Evolutionary conservation across 2,888 invertebrate species (phyloP).

Genomic region (Polyploca ridens): DNA sequence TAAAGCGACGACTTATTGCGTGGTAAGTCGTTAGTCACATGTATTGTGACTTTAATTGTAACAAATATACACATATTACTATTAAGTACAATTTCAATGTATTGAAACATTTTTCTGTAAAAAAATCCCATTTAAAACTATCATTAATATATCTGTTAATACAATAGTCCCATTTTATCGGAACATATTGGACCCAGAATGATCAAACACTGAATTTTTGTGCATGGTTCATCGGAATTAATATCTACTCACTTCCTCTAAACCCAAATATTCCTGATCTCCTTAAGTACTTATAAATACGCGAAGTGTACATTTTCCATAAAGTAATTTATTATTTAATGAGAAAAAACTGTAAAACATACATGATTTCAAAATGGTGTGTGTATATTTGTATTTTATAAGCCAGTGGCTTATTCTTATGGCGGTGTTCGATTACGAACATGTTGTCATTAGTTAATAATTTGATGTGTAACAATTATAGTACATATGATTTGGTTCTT

Average conservation of each 20-base stretch:
- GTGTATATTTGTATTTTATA: slow-evolving; percentile 16
- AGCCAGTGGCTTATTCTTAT: slow-evolving; percentile 19
- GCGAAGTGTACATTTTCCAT: not conserved
- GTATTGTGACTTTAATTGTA: not conserved
- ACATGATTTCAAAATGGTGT: slow-evolving; percentile 11
- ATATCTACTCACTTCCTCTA: not conserved
- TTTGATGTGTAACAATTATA: not conserved
- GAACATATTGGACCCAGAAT: too few relatives aligned
- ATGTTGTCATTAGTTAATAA: not conserved
- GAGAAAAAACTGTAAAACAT: not conserved
- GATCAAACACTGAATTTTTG: not conserved
- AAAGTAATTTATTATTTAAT: not conserved
- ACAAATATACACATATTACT: slow-evolving; percentile 4
- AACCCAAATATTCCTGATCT: slow-evolving; percentile 7
- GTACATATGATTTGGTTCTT: slow-evolving; percentile 9
- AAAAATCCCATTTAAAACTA: too few relatives aligned
- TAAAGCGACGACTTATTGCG: slow-evolving; percentile 7
- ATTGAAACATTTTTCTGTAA: not conserved
- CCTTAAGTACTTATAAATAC: slow-evolving; percentile 6
- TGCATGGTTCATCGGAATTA: not conserved
- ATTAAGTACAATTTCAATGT: not conserved
- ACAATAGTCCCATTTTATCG: too few relatives aligned
- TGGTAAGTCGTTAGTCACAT: not conserved
- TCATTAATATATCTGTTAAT: not conserved
- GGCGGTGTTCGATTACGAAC: not conserved